Conservation (phyloP, 2,888 invertebrate genomes). For the Loripinus fragilis region DNA sequence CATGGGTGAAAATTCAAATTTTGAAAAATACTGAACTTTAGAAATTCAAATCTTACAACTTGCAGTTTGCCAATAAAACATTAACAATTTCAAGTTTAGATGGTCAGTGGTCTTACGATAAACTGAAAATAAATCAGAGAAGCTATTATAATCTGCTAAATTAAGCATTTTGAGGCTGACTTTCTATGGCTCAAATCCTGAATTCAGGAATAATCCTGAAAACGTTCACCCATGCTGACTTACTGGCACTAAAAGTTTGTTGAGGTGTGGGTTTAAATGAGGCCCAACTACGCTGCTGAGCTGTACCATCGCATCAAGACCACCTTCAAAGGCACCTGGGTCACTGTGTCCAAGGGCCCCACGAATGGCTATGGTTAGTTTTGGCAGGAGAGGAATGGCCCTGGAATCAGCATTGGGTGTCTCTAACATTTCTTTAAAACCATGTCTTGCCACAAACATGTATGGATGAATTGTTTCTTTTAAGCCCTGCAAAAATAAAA, state of each 20-base stretch:
- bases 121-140: too few species aligned
- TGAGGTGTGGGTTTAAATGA: slow-evolving; percentile 80
- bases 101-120: too few species aligned
- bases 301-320: slow-evolving; percentile 76
- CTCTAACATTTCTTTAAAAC: slow-evolving; percentile 81
- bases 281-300: slow-evolving; percentile 80
- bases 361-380: slow-evolving; percentile 76
- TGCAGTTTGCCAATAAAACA: too few species aligned
- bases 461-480: slow-evolving; percentile 82
- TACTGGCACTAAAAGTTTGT: slow-evolving; percentile 80
- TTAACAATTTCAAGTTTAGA: too few species aligned
- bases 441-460: slow-evolving; percentile 80
- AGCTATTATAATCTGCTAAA: too few species aligned
- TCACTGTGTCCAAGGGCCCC: slow-evolving; percentile 76
- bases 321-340: slow-evolving; percentile 77
- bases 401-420: slow-evolving; percentile 72
- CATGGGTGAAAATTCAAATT: too few species aligned
- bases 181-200: too few species aligned
- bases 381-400: slow-evolving; percentile 77
- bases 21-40: too few species aligned
- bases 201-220: too few species aligned
- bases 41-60: too few species aligned
- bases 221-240: too few species aligned
- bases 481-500: slow-evolving; percentile 78
- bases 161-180: too few species aligned